Evolutionary conservation across 2,113 vertebrate species (phyloP).

Genomic region (Abramis brama): DNA sequence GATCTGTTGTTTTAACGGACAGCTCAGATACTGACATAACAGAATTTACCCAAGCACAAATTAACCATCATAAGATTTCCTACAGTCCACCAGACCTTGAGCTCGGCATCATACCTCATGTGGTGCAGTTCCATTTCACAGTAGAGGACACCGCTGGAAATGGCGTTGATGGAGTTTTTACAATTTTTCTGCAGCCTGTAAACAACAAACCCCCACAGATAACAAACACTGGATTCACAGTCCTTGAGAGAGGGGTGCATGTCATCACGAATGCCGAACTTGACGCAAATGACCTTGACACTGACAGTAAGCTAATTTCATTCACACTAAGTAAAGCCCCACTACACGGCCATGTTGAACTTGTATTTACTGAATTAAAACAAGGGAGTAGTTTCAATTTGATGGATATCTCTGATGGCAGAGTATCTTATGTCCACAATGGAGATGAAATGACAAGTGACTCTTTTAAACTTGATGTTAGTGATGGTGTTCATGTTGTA

Average conservation of each 20-base stretch:
- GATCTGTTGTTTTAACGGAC: slow-evolving; percentile 87
- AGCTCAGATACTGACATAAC: slow-evolving; percentile 79
- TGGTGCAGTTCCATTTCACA: slow-evolving; percentile 88
- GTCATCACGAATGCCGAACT: slow-evolving; percentile 81
- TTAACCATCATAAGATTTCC: slow-evolving; percentile 93
- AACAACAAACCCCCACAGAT: slow-evolving; percentile 94
- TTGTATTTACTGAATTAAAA: slow-evolving; percentile 75
- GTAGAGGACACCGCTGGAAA: slow-evolving; percentile 90
- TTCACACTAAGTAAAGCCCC: slow-evolving; percentile 85
- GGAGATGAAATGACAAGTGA: slow-evolving; percentile 83
- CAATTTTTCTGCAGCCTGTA: slow-evolving; percentile 87
- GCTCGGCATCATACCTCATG: slow-evolving; percentile 87
- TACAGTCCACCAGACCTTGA: slow-evolving; percentile 87
- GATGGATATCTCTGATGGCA: slow-evolving; percentile 82
- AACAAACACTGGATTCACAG: slow-evolving; percentile 87
- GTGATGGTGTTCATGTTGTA: slow-evolving; percentile 88
- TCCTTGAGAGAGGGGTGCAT: slow-evolving; percentile 82
- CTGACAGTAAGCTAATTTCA: slow-evolving; percentile 77
- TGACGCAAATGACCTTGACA: slow-evolving; percentile 84
- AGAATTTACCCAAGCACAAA: slow-evolving; percentile 93
- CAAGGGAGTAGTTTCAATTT: slow-evolving; percentile 80
- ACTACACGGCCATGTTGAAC: slow-evolving; percentile 81
- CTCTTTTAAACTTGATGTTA: slow-evolving; percentile 86
- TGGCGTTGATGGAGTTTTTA: slow-evolving; percentile 80
- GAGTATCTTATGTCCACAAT: slow-evolving; percentile 81